These are phyloP conservation scores for Mycetomoellerius zeteki DNA, from an alignment of 1,140 invertebrate species.

Conservation along the genomic window DNA sequence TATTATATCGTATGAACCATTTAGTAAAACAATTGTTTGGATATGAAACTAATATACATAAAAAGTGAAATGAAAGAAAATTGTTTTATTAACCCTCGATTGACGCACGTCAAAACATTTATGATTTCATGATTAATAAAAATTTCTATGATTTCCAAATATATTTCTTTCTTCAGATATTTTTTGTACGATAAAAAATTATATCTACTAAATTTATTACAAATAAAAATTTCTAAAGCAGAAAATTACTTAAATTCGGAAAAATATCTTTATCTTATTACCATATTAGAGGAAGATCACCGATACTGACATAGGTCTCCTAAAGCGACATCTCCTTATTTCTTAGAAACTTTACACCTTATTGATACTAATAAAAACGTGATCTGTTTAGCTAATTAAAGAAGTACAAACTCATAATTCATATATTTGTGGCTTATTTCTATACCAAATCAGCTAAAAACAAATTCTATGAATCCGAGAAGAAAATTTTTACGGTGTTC, in stretches of 20 bases:
- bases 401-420: no score
- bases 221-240: neutral
- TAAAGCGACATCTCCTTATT: no score
- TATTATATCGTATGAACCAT: neutral
- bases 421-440: no score
- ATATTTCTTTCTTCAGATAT: neutral
- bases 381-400: no score
- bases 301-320: no score
- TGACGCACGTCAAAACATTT: no score
- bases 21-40: neutral
- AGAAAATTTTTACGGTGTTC: no score
- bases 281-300: no score
- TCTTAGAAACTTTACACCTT: no score
- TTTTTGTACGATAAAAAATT: neutral
- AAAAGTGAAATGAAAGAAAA: neutral
- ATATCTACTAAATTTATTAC: neutral
- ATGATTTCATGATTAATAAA: neutral
- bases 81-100: neutral
- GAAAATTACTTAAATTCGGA: neutral
- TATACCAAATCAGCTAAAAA: no score
- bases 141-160: neutral
- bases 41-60: neutral
- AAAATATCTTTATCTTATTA: neutral
- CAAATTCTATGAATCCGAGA: no score
- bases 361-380: no score